These are phyloP conservation scores for Alcedo atthis DNA, from an alignment of 2,797 vertebrate species.

Conservation along the genomic window DNA sequence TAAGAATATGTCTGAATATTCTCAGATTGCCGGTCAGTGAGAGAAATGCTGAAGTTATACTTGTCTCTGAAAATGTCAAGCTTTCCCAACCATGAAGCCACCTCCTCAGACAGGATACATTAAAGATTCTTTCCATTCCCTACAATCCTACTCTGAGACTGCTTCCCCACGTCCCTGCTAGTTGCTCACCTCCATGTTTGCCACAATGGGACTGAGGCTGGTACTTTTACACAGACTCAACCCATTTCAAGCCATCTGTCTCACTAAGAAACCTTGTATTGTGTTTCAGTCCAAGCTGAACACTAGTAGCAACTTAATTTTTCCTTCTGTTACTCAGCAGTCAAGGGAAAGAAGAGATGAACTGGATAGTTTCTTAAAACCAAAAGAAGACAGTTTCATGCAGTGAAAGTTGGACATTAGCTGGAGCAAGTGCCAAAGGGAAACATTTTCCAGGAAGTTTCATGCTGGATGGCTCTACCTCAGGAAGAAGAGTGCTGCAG, in stretches of 20 bases:
- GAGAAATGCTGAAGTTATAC: not conserved
- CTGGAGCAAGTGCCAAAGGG: not conserved
- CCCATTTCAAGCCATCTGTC: not conserved
- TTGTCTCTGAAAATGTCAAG: not conserved
- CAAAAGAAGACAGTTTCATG: not conserved
- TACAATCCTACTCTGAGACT: not conserved
- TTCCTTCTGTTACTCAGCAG: not conserved
- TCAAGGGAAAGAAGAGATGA: not conserved
- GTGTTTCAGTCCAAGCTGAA: not conserved
- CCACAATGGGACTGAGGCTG: not conserved
- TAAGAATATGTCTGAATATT: not conserved
- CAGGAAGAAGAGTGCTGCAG: not conserved
- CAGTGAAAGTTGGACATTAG: not conserved
- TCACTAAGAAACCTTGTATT: not conserved
- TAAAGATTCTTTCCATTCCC: not conserved
- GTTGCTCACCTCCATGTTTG: not conserved
- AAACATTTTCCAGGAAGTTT: conserved; percentile 36
- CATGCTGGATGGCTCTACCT: not conserved
- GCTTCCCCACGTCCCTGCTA: fast-evolving
- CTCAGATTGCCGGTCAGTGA: not conserved
- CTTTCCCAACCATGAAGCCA: not conserved
- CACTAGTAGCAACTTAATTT: not conserved
- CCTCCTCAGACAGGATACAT: not conserved
- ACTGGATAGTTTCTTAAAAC: not conserved
- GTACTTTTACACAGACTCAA: not conserved